Base-by-base conservation (phyloP, 2,888 invertebrate genomes). In the Yponomeuta malinellus region DNA sequence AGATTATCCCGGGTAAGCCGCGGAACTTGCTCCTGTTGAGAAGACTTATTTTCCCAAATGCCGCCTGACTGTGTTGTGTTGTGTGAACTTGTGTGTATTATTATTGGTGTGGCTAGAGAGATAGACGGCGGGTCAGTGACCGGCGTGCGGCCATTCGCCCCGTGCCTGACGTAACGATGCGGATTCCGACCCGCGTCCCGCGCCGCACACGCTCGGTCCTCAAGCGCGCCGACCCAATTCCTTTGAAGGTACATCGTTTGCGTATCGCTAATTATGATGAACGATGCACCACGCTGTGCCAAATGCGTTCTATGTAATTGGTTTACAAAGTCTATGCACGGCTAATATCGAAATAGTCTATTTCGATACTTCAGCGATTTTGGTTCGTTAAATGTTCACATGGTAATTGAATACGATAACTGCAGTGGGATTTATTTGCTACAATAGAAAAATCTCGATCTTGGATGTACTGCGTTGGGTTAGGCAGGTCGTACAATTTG, bases 141-240 rank as follows among this genome's bases (percentile, higher is more conserved):
- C 92, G 89, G 75, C 78, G 85, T 84, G 88, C 86, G 91, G 91
- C 87, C 90, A 87, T 86, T 71, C 71, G 84, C 90, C 81, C 88
- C 91, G 87, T 90, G 2, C 8, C 43, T 92, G 91, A 92, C 92
- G 91, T 91, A 92, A 92, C 87, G 85, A 90, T 89, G 91, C 90
- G 90, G 89, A 90, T 90, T 89, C 89, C 89, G 81, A 84, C 81
- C 33, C 80, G 76, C 80, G 76, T 78, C 78, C 81, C 70, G 29
- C 68, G 79, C 79, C 78, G 77, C 76, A 71, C 80, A 71, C 80
- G 76, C 72, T 71, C 72, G 69, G 73, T 76, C 77, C 76, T 73
- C 77, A 79, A 77, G 78, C 76, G 82, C 77, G 79, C 77, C 90
- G 91, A 90, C 91, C 91, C 80, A 91, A 90, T 92, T 92, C 90